Evolutionary conservation across 2,113 vertebrate species (phyloP).

Genomic region (Cromileptes altivelis): DNA sequence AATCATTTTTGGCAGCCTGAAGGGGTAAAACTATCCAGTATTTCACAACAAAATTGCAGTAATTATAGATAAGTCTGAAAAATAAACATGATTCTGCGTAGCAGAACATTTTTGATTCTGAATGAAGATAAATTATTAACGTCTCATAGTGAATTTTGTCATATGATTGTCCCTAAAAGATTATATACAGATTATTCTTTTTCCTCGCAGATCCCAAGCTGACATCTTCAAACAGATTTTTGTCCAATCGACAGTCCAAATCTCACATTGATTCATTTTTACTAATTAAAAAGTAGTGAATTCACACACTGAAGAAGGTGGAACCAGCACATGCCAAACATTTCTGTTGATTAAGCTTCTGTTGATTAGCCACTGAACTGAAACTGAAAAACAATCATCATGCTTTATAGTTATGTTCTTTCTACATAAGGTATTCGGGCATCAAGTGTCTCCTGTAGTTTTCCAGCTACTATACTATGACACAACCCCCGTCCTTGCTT

Average conservation of each 20-base stretch:
- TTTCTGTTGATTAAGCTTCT: neutral
- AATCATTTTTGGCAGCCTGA: neutral
- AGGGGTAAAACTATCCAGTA: neutral
- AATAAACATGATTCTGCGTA: neutral
- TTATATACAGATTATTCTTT: no score
- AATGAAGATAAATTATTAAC: no score
- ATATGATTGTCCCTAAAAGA: neutral
- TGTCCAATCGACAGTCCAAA: neutral
- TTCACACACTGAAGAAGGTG: neutral
- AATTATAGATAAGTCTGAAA: neutral
- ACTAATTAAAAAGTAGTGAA: neutral
- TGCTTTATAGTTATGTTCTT: no score
- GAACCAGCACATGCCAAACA: neutral
- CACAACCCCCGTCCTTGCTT: conserved; percentile 2
- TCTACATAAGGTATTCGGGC: neutral
- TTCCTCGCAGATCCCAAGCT: no score
- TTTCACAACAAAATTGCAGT: neutral
- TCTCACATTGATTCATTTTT: neutral
- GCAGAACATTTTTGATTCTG: neutral
- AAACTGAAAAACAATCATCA: neutral
- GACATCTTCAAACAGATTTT: no score
- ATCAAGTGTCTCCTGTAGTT: neutral
- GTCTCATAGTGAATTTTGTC: neutral
- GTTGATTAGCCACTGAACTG: neutral
- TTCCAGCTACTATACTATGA: neutral